Base-by-base conservation (phyloP, 2,113 vertebrate species). In the Lota lota region DNA sequence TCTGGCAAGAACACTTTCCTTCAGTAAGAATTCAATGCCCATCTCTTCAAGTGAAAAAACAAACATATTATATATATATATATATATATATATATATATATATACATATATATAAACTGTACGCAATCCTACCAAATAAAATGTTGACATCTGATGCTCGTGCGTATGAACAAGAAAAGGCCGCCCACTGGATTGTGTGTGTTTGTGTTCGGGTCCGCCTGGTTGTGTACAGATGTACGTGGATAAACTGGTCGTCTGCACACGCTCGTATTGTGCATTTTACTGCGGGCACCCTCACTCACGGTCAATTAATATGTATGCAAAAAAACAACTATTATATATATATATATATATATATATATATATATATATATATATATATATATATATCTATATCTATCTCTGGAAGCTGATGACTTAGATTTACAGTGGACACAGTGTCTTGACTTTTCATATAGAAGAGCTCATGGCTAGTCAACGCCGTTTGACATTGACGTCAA, bases 41-140 rank as follows among this genome's bases (percentile, higher is more conserved):
- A 53, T 79, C 64, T 75, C 28, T 85, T 57, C 68, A 82, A 67
- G 78, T 69, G 70, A 62, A 18, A 22, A 70, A 70, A 71, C 58
- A 74, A 72, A 72, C 63, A 78, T 74, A 63, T 19, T 74, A 74
- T 66, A 72, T 73, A 74, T 61, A 71, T 61, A 74, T 75, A 72
- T 64, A 80, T 74, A 63, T 18, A 33, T 74, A 73, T 66, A 74
- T 63, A 69, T 61, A 74, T 76, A 70, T 74, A 74, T 65, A 70
- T 68, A 72, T 68, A 84, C 69, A 78, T 83, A 71, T 79, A 73
- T 80, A 77, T 77, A 84, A 59, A 68, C 79, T 57, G 18, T 70
- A 80, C 64, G 78, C 77, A 82, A 70, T 47, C 79, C 76, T 87
- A 89, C 87, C 85, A 87, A 88, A 89, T 80, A 81, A 83, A 74